phyloP scores from a whole-genome alignment of 2,113 vertebrate genomes.

The Meles meles region DNA sequence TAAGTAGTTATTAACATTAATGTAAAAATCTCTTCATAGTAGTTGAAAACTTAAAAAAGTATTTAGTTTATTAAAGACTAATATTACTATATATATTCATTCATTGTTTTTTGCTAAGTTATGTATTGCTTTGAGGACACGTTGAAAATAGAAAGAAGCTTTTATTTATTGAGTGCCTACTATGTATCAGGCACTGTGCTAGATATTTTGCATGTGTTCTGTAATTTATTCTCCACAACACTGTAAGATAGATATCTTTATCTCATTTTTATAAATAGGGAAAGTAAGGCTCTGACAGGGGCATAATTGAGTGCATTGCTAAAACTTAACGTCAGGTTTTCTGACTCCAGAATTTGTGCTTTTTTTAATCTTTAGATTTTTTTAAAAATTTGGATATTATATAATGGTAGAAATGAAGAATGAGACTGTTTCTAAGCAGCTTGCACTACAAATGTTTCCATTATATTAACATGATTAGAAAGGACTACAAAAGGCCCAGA shows the following conservation, averaged over 20 bases:
- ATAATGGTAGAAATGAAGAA: not conserved
- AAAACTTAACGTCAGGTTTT: not conserved
- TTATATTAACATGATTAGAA: not conserved
- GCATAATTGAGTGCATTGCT: not conserved
- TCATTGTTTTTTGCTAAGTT: not conserved
- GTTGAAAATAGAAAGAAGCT: not conserved
- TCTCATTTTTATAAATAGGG: not conserved
- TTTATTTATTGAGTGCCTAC: constrained; percentile 1
- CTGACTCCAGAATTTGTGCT: not conserved
- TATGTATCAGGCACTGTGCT: not conserved
- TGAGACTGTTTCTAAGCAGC: not conserved
- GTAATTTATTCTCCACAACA: not conserved
- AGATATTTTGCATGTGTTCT: not conserved
- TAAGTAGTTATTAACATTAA: not conserved
- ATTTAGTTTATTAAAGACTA: not conserved
- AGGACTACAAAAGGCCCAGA: not conserved
- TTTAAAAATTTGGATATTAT: not conserved
- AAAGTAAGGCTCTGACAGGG: not conserved
- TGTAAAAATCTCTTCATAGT: not conserved
- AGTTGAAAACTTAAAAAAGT: not conserved
- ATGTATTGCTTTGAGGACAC: not conserved
- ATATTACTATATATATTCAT: not conserved
- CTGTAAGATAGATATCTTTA: not conserved
- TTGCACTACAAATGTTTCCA: not conserved
- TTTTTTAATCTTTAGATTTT: not conserved